phyloP scores from a whole-genome alignment of 2,797 vertebrate genomes.

The Lacerta bilineata region DNA sequence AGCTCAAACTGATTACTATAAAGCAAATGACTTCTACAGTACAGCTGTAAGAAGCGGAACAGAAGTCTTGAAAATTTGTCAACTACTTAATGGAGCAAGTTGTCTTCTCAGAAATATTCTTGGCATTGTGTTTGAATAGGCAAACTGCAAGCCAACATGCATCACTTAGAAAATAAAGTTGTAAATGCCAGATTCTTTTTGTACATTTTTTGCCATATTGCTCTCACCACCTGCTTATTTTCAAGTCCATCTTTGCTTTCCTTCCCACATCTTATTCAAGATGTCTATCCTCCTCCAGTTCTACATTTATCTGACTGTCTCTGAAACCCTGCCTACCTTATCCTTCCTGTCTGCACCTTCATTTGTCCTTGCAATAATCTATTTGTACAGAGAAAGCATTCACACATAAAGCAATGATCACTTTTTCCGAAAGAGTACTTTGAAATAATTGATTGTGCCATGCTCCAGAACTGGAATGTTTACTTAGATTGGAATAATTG shows the following conservation, averaged over 20 bases:
- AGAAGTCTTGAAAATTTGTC: constrained; percentile 16
- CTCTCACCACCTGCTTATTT: constrained; percentile 11
- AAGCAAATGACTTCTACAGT: not conserved
- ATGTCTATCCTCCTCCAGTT: not conserved
- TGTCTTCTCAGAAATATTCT: constrained; percentile 33
- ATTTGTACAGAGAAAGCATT: not conserved
- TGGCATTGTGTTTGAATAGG: constrained; percentile 4
- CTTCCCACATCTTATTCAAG: not conserved
- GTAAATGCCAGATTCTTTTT: not conserved
- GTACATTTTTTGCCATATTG: not conserved
- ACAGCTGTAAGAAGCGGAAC: not conserved
- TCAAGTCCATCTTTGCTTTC: not conserved
- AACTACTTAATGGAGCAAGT: constrained; percentile 12
- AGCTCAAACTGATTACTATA: not conserved
- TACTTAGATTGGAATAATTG: not conserved
- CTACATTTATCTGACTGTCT: not conserved
- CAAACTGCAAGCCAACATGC: constrained; percentile 22
- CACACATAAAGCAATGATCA: not conserved
- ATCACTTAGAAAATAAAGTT: constrained; percentile 22
- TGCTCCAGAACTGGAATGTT: not conserved
- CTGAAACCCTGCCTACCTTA: not conserved
- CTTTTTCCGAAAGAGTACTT: not conserved
- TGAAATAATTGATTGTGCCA: not conserved
- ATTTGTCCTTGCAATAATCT: not conserved
- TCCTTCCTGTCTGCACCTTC: not conserved